phyloP scores from a whole-genome alignment of 2,113 vertebrate species.

The Neopipo cinnamomea region DNA sequence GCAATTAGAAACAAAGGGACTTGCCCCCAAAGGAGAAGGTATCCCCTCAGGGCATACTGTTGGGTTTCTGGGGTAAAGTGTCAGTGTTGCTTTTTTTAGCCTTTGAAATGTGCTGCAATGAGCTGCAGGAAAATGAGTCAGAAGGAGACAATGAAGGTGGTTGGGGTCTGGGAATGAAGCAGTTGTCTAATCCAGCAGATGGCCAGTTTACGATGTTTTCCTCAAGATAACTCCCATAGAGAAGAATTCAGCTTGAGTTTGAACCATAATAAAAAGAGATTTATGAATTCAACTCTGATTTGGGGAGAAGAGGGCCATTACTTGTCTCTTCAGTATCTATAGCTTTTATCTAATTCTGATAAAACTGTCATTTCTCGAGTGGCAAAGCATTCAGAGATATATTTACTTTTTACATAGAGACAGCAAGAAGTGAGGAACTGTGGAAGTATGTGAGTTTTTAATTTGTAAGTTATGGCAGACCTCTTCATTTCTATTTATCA shows the following conservation, averaged over 20 bases:
- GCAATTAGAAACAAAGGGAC: neutral
- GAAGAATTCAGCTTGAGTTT: neutral
- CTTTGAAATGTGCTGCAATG: neutral
- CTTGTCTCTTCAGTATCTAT: neutral
- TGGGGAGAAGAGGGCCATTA: neutral
- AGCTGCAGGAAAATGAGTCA: rapidly evolving
- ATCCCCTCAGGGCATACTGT: neutral
- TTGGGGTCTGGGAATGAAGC: neutral
- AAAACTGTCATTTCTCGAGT: neutral
- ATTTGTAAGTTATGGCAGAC: neutral
- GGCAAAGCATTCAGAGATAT: neutral
- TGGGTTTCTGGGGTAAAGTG: neutral
- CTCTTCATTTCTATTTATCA: neutral
- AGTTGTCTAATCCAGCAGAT: neutral
- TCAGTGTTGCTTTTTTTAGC: neutral
- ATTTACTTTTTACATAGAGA: neutral
- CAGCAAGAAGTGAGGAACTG: neutral
- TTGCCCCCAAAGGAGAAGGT: neutral
- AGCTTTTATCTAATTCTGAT: neutral
- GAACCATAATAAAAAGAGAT: neutral
- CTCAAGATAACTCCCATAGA: neutral
- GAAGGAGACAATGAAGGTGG: neutral
- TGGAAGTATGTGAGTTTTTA: neutral
- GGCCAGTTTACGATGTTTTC: neutral
- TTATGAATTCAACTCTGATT: neutral